Evolutionary conservation across 1,140 invertebrate species (phyloP).

Genomic region (Aphelinus atriplicis): DNA sequence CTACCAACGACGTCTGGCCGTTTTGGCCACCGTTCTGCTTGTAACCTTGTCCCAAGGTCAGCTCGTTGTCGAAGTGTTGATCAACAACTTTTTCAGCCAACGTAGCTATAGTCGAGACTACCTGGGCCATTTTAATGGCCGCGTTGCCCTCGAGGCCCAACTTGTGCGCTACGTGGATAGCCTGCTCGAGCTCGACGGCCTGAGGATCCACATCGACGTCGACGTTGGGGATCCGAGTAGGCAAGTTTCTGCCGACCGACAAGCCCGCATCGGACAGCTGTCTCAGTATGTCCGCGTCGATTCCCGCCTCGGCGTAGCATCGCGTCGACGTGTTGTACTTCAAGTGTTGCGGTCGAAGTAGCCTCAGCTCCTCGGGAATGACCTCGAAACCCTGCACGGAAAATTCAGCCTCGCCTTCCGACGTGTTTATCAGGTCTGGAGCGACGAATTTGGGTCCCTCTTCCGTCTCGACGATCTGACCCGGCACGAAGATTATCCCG

Average conservation of each 20-base stretch:
- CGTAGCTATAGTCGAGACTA: conserved; percentile 60
- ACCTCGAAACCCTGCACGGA: conserved; percentile 81
- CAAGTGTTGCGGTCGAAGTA: conserved; percentile 70
- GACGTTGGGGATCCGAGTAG: conserved; percentile 71
- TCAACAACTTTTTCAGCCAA: conserved; percentile 60
- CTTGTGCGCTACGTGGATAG: conserved; percentile 60
- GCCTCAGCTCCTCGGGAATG: conserved; percentile 74
- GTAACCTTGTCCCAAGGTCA: too few relatives aligned
- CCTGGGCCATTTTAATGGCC: conserved; percentile 64
- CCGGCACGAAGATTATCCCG: conserved; percentile 76
- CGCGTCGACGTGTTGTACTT: conserved; percentile 66
- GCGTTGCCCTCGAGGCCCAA: conserved; percentile 59
- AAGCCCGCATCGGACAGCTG: conserved; percentile 77
- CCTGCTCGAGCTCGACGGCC: conserved; percentile 60
- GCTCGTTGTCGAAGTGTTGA: conserved; percentile 23
- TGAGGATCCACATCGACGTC: conserved; percentile 72
- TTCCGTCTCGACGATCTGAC: conserved; percentile 77
- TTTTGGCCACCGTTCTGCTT: neutral
- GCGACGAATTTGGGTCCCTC: conserved; percentile 78
- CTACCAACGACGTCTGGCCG: neutral
- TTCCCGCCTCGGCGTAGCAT: conserved; percentile 70
- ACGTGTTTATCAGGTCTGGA: conserved; percentile 73
- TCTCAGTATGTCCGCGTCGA: conserved; percentile 74
- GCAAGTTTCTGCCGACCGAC: conserved; percentile 74
- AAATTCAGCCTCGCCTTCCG: conserved; percentile 74